phyloP scores from a whole-genome alignment of 2,888 invertebrate genomes.

The Metallyticus violacea region DNA sequence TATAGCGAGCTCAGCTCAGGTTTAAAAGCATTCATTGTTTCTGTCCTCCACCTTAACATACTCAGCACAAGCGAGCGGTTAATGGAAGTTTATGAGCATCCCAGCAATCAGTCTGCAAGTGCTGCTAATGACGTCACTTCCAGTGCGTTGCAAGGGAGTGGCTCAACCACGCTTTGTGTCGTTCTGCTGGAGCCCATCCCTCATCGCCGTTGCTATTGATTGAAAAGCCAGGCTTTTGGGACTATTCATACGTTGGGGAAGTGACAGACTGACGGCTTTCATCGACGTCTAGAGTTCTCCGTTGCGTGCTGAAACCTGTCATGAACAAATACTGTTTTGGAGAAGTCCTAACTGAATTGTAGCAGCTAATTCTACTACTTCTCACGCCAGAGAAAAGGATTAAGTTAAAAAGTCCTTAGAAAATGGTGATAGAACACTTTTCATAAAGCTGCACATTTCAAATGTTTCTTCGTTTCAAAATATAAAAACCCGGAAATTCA shows the following conservation, averaged over 20 bases:
- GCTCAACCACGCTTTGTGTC: neutral
- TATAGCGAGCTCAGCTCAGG: neutral
- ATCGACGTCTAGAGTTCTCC: no score
- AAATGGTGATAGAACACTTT: no score
- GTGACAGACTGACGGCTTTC: no score
- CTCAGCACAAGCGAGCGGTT: no score
- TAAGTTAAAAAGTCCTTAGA: neutral
- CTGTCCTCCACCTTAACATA: neutral
- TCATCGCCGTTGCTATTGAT: neutral
- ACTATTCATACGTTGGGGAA: no score
- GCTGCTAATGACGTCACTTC: neutral
- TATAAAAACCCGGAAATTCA: no score
- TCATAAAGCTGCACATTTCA: no score
- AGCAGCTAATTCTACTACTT: neutral
- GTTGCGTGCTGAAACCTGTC: no score
- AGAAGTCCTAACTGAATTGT: neutral
- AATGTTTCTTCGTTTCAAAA: no score
- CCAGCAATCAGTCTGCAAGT: neutral
- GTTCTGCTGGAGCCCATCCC: neutral
- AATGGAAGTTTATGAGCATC: neutral
- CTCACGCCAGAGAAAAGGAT: neutral
- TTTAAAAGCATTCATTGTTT: neutral
- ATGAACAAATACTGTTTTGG: no score
- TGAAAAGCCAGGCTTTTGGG: neutral
- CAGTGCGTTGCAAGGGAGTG: neutral